These are phyloP conservation scores for Epinephelus coioides DNA, from an alignment of 2,797 vertebrate species.

Conservation along the genomic window DNA sequence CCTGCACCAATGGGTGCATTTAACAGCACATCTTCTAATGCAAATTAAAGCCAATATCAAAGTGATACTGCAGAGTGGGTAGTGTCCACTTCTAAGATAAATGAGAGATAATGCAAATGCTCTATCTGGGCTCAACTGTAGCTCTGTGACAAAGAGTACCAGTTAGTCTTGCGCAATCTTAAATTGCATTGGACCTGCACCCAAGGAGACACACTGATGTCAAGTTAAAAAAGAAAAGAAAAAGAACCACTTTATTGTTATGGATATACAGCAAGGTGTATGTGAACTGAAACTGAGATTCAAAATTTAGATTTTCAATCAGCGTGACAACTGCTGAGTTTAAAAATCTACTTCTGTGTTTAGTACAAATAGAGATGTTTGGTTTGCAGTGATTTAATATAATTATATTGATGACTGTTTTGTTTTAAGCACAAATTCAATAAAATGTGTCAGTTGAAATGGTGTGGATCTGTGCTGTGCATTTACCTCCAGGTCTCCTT, in stretches of 20 bases:
- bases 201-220: not conserved
- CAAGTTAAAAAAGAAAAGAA: not conserved
- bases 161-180: not conserved
- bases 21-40: conserved; percentile 30
- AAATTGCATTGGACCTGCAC: not conserved
- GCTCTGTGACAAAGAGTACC: conserved; percentile 1
- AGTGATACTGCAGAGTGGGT: conserved; percentile 17
- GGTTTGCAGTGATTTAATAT: not conserved
- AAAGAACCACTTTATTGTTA: not conserved
- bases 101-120: conserved; percentile 40
- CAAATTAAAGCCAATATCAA: conserved; percentile 27
- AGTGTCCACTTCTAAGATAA: conserved; percentile 4
- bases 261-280: conserved; percentile 6
- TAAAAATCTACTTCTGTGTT: conserved; percentile 8
- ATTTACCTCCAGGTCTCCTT: conserved; percentile 99
- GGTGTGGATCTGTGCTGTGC: conserved; percentile 20
- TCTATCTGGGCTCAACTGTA: conserved; percentile 19
- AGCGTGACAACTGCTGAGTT: not conserved
- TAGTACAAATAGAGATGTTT: not conserved
- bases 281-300: not conserved
- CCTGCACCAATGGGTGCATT: conserved; percentile 19
- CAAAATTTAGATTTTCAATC: conserved; percentile 2
- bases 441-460: not conserved
- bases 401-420: not conserved
- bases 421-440: conserved; percentile 2